phyloP scores from a whole-genome alignment of 2,113 vertebrate species.

The Strix aluco region DNA sequence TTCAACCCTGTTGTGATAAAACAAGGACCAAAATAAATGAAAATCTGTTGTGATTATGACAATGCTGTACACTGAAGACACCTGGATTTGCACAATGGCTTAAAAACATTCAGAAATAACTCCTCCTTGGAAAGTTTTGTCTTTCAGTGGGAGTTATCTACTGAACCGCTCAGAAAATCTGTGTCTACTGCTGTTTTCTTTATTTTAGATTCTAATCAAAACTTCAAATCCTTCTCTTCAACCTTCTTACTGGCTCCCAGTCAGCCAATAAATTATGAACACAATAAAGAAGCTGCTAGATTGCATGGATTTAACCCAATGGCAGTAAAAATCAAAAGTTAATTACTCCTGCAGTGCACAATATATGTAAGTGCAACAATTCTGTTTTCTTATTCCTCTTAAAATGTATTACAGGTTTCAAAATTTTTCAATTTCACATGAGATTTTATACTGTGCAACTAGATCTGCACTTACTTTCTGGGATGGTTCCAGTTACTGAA shows the following conservation, averaged over 20 bases:
- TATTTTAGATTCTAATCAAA: neutral
- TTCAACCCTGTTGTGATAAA: slow-evolving; percentile 83
- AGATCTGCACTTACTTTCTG: slow-evolving; percentile 79
- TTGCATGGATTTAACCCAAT: neutral
- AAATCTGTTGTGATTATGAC: neutral
- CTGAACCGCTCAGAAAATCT: neutral
- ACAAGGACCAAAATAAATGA: neutral
- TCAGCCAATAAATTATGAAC: neutral
- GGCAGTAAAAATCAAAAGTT: neutral
- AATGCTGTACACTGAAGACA: neutral
- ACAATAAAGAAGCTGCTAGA: neutral
- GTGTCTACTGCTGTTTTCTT: neutral
- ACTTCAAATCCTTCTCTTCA: neutral
- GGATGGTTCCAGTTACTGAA: slow-evolving; percentile 93
- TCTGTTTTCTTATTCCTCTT: neutral
- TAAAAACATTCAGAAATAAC: neutral
- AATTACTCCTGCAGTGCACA: neutral
- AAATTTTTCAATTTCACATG: neutral
- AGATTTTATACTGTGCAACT: neutral
- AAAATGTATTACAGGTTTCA: neutral
- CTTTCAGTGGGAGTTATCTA: neutral
- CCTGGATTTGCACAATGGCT: neutral
- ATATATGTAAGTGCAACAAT: accelerated
- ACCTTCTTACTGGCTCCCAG: neutral
- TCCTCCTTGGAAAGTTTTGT: neutral